Evolutionary conservation across 2,888 invertebrate genomes (phyloP), one percentile per base, ranked within the genome.

Genomic region (Sinelater perroti): DNA sequence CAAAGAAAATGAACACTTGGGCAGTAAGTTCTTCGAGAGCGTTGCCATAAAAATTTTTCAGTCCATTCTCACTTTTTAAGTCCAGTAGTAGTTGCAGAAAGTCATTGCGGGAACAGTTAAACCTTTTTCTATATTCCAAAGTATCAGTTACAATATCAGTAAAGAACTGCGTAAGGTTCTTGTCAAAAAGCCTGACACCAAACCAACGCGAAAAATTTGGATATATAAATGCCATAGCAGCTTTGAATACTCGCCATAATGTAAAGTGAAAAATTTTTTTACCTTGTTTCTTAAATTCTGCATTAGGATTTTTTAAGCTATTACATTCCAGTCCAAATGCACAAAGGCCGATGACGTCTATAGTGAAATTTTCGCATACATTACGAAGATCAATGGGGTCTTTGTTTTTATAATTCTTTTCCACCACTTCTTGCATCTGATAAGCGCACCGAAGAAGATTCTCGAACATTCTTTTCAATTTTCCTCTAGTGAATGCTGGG

Each of bases 41-140:
- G n/a, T n/a, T 18, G 2, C 13, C 1, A 3, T n/a, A n/a, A n/a
- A n/a, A n/a, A n/a, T n/a, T n/a, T n/a, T n/a, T n/a, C n/a, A 2
- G 8, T 33, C 3, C 10, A 2, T 33, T 33, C 3, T 33, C 16
- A 1, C 1, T 11, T 6, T 14, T 6, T 1, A 83, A 62, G 28
- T 83, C 76, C 13, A 82, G 72, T 44, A 84, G 71, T 1, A 83
- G 66, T 56, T 85, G 81, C 57, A 86, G 70, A 58, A 85, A 83
- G 70, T 84, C 85, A 47, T 83, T 81, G 8, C 82, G 70, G 0
- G 65, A 68, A 0, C 83, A 61, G 1, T 80, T 75, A 61, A 80
- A 78, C n/a, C 72, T 71, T 58, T 79, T 78, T 6, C 83, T 70
- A 50, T 79, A 76, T 0, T 78, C 71, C 0, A 83, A 73, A 0